Base-by-base conservation (phyloP, 2,888 invertebrate species). In the Oscheius myriophilus region DNA sequence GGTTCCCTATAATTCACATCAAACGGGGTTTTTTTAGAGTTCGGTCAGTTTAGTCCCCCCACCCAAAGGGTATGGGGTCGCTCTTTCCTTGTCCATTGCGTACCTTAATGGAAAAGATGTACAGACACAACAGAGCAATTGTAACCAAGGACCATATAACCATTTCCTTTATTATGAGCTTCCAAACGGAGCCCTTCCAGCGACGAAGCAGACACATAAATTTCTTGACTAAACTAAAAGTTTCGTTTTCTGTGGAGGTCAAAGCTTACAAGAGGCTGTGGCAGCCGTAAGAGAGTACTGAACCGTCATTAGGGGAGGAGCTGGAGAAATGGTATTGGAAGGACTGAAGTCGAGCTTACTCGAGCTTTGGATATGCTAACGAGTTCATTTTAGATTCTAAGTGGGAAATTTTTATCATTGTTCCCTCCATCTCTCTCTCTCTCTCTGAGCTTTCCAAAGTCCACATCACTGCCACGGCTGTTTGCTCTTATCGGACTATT, bases 161-260 rank as follows among this genome's bases (percentile, higher is more conserved):
- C 25, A 69, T 25, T 26, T 78, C 78, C 14, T 54, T 12, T 54
- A 63, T 67, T 9, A 76, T 58, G 16, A 76, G 59, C 54, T 78
- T 76, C 76, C 73, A 74, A 2, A 78, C 23, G 43, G 73, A 74
- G 14, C 76, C 76, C 33, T 71, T 70, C 74, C 71, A 74, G 12
- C 62, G 41, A 23, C 67, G 55, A 0, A 73, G 46, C 0, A 76
- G 64, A 1, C 42, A 57, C 16, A 74, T 6, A 2, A 70, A 58
- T 33, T 43, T 66, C 2, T 16, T n/a, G 33, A 54, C 54, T 55
- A 41, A 43, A 54, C n/a, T n/a, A n/a, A 49, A 16, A 25, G 12
- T 6, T 58, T 18, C 3, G 18, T 18, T 21, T 25, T 57, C 49
- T 41, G 26, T 9, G 21, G 25, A 49, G 18, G 3, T n/a, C 52